phyloP scores from a whole-genome alignment of 2,113 vertebrate genomes.

The Oenanthe oenanthe region DNA sequence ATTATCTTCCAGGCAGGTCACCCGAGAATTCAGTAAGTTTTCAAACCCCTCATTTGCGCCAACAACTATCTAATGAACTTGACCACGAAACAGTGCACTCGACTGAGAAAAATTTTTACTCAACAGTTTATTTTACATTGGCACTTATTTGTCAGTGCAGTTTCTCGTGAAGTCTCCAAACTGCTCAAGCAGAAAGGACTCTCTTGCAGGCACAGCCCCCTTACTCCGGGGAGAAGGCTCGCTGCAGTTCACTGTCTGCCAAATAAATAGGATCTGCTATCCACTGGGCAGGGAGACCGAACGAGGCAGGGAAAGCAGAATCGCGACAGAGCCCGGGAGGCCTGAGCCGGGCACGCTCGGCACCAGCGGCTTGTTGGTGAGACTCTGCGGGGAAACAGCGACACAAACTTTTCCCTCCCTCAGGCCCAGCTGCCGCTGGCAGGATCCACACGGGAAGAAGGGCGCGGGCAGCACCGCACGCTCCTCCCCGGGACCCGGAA shows the following conservation, averaged over 20 bases:
- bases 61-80: fast-evolving
- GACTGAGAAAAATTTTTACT: neutral
- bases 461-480: neutral
- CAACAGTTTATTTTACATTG: fast-evolving
- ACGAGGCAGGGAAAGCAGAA: fast-evolving
- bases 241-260: neutral
- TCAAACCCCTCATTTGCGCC: neutral
- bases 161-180: neutral
- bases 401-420: neutral
- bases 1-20: neutral
- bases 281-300: neutral
- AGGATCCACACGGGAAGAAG: neutral
- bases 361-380: neutral
- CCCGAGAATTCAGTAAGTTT: neutral
- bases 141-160: neutral
- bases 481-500: neutral
- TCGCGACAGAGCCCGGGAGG: fast-evolving
- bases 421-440: neutral
- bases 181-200: neutral
- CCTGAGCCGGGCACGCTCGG: neutral
- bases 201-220: fast-evolving
- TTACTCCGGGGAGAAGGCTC: fast-evolving
- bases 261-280: fast-evolving
- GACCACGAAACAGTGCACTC: fast-evolving
- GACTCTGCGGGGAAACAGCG: neutral